Evolutionary conservation across 1,140 invertebrate species (phyloP).

Genomic region (Cotesia vestalis): DNA sequence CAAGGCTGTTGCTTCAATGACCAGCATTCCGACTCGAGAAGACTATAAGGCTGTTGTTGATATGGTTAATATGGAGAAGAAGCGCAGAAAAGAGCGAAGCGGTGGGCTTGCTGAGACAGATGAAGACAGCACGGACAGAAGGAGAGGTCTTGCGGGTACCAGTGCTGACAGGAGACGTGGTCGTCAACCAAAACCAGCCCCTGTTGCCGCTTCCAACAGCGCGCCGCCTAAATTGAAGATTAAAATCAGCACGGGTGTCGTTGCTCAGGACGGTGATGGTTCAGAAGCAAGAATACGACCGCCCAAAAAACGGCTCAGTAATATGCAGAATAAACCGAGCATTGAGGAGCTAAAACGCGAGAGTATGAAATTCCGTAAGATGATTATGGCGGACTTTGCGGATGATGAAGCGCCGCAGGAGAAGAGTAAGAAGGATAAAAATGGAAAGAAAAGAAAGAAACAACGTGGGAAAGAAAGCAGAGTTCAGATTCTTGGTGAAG

Average conservation of each 20-base stretch:
- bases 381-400: constrained; percentile 83
- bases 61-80: constrained; percentile 72
- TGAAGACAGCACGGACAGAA: constrained; percentile 54
- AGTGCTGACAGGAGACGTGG: constrained; percentile 65
- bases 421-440: constrained; percentile 72
- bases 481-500: constrained; percentile 70
- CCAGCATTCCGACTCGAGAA: constrained; percentile 81
- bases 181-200: constrained; percentile 57
- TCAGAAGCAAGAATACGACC: constrained; percentile 71
- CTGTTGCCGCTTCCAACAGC: constrained; percentile 54
- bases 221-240: constrained; percentile 83
- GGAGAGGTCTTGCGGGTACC: constrained; percentile 55
- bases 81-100: constrained; percentile 72
- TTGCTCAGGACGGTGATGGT: constrained; percentile 61
- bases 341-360: constrained; percentile 83
- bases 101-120: constrained; percentile 42
- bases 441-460: constrained; percentile 71
- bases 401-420: constrained; percentile 71
- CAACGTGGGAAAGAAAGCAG: constrained; percentile 71
- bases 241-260: constrained; percentile 75
- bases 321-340: constrained; percentile 71
- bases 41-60: constrained; percentile 78
- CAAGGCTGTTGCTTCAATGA: constrained; percentile 87
- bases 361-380: constrained; percentile 87
- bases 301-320: constrained; percentile 81